A percentile compares a stretch with the other conserved stretches of the same genome.
Conservation (phyloP, 2,797 vertebrate genomes). For the Ptychadena robeensis region DNA sequence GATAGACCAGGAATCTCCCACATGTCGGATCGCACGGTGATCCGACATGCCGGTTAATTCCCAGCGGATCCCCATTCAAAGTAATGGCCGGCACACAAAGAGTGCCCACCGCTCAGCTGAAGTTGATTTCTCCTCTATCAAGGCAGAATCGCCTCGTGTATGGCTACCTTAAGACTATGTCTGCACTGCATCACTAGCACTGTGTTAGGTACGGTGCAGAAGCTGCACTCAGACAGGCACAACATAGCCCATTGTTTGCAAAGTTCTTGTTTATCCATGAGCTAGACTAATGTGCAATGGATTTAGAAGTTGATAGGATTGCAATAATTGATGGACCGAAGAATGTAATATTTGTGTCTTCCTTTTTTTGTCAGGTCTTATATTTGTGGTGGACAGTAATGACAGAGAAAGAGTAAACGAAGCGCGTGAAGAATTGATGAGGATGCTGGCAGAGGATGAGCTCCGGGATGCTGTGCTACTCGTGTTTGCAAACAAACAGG, state of each 20-base stretch:
- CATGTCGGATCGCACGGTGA: too few relatives aligned
- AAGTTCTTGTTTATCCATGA: background rate
- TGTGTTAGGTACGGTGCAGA: too few relatives aligned
- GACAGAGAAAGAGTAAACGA: slow-evolving; percentile 94
- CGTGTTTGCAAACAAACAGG: slow-evolving; percentile 97
- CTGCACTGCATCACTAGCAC: too few relatives aligned
- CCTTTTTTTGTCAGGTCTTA: slow-evolving; percentile 78
- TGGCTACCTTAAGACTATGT: too few relatives aligned
- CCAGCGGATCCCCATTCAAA: too few relatives aligned
- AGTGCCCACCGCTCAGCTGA: too few relatives aligned
- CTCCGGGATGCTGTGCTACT: slow-evolving; percentile 93
- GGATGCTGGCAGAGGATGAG: slow-evolving; percentile 96
- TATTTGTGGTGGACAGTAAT: slow-evolving; percentile 97
- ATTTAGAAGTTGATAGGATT: background rate
- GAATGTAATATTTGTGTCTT: slow-evolving; percentile 1
- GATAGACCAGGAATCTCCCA: too few relatives aligned
- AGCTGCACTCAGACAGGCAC: too few relatives aligned
- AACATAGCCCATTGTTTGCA: background rate
- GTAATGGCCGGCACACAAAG: too few relatives aligned
- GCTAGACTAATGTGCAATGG: background rate
- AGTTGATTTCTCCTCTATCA: too few relatives aligned
- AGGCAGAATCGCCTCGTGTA: too few relatives aligned
- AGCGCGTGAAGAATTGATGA: slow-evolving; percentile 94
- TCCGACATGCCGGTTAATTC: too few relatives aligned
- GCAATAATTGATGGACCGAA: background rate